Percentiles rank a stretch among this genome's conserved stretches.
These are phyloP conservation scores for Enteromius afrohamiltoni DNA, from an alignment of 2,797 vertebrate species.

Conservation along the genomic window DNA sequence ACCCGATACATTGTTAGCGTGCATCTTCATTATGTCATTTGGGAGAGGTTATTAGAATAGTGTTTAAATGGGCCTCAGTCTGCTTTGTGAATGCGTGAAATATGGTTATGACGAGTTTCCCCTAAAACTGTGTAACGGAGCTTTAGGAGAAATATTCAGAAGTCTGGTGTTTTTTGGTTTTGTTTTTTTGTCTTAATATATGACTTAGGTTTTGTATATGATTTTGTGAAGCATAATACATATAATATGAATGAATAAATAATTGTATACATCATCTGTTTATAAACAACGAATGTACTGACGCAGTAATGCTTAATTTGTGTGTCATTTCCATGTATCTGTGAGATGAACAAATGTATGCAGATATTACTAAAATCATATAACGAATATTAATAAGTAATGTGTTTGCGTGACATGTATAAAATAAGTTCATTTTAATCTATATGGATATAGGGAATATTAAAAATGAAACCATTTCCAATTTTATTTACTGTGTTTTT, in stretches of 20 bases:
- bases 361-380: not conserved
- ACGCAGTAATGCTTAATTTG: not conserved
- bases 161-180: not conserved
- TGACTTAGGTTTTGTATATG: not conserved
- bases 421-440: not conserved
- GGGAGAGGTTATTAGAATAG: slow-evolving; percentile 65
- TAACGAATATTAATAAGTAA: not conserved
- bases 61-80: slow-evolving; percentile 45
- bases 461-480: not conserved
- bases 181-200: not conserved
- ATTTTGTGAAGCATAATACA: not conserved
- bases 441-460: not conserved
- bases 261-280: not conserved
- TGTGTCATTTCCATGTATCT: not conserved
- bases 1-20: slow-evolving; percentile 65
- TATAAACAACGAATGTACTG: not conserved
- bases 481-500: slow-evolving; percentile 20
- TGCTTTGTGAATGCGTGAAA: slow-evolving; percentile 3
- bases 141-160: not conserved
- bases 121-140: not conserved
- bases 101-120: not conserved
- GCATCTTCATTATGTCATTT: slow-evolving; percentile 69
- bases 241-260: not conserved
- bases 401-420: not conserved
- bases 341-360: not conserved